These are phyloP conservation scores for Rotaria sp. DNA, from an alignment of 2,888 invertebrate genomes.

Conservation along the genomic window DNA sequence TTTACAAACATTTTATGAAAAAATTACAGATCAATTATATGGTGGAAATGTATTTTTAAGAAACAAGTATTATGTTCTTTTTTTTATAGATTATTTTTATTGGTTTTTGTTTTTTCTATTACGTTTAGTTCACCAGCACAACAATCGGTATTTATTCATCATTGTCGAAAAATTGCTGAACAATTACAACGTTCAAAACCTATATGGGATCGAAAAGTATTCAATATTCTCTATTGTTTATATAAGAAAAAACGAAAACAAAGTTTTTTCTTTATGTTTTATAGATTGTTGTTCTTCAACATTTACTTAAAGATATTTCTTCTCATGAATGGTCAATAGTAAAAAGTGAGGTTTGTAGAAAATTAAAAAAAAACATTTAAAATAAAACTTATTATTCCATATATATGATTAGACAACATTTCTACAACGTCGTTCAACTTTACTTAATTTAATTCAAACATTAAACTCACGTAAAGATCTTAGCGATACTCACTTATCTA, in stretches of 20 bases:
- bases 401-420: background rate
- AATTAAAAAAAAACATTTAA: no score
- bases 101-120: no score
- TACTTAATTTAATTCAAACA: slow-evolving; percentile 1
- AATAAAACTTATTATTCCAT: no score
- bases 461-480: background rate
- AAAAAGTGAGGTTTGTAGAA: background rate
- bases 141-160: background rate
- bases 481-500: background rate
- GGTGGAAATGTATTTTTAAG: background rate
- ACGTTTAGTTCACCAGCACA: background rate
- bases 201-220: slow-evolving; percentile 3
- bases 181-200: slow-evolving; percentile 12
- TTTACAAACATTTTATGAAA: background rate
- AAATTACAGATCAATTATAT: slow-evolving; percentile 1
- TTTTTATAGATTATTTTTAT: no score
- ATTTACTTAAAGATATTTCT: slow-evolving; percentile 22
- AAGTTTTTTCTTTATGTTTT: background rate
- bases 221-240: no score
- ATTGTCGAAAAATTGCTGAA: background rate
- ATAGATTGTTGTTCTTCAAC: background rate
- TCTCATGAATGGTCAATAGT: background rate
- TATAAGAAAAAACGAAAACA: no score
- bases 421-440: slow-evolving; percentile 26
- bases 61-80: background rate